Evolutionary conservation across 2,888 invertebrate species (phyloP).

Genomic region (Chloromyia formosa): DNA sequence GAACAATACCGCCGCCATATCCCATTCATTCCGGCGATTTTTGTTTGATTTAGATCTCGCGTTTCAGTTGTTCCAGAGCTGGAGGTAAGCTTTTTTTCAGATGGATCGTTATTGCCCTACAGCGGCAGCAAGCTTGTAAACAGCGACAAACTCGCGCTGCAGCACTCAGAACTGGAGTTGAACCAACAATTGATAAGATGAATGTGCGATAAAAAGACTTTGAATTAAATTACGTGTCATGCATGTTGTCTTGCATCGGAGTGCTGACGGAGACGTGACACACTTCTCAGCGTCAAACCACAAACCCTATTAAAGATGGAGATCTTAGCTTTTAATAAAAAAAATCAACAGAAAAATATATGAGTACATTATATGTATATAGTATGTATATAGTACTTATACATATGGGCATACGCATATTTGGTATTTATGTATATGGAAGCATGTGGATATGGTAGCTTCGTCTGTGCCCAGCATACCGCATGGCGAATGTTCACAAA

Average conservation of each 20-base stretch:
- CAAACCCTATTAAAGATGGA: slow-evolving; percentile 13
- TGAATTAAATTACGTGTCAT: slow-evolving; percentile 14
- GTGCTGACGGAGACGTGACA: slow-evolving; percentile 30
- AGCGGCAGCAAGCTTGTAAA: background rate
- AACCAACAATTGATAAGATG: slow-evolving; percentile 35
- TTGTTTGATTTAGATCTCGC: slow-evolving; percentile 4
- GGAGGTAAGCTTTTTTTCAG: slow-evolving; percentile 1
- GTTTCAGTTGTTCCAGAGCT: background rate
- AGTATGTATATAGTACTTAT: no score
- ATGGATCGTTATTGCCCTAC: background rate
- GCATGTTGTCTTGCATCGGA: background rate
- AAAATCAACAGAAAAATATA: background rate
- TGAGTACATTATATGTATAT: no score
- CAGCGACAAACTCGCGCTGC: slow-evolving; percentile 1
- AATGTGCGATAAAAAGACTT: slow-evolving; percentile 31
- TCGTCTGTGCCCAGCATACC: no score
- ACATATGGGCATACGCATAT: no score
- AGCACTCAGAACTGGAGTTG: background rate
- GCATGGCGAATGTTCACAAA: no score
- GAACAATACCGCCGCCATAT: slow-evolving; percentile 1
- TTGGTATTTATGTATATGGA: no score
- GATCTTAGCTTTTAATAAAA: slow-evolving; percentile 12
- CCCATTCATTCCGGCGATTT: background rate
- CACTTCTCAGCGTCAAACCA: slow-evolving; percentile 24
- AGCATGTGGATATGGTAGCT: no score